phyloP scores from a whole-genome alignment of 2,797 vertebrate genomes.

The Pseudochirops corinnae region DNA sequence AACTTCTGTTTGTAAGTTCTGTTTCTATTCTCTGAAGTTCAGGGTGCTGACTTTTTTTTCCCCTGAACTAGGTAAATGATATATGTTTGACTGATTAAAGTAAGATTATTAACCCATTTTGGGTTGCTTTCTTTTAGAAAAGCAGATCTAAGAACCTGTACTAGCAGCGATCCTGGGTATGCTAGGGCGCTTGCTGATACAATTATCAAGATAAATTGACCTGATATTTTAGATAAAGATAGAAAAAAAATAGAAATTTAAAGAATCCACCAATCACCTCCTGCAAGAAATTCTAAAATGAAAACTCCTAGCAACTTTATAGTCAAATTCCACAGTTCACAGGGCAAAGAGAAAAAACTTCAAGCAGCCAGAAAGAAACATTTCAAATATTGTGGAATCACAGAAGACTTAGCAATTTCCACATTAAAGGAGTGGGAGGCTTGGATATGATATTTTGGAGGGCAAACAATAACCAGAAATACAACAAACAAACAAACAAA shows the following conservation, averaged over 20 bases:
- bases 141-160: no score
- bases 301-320: neutral
- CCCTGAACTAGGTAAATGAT: no score
- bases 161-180: no score
- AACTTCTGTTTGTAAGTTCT: no score
- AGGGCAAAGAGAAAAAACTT: neutral
- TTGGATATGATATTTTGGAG: neutral
- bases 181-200: no score
- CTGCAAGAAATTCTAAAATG: neutral
- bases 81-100: no score
- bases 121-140: no score
- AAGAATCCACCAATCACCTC: neutral
- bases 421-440: neutral
- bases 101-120: no score
- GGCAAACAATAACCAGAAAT: neutral
- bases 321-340: neutral
- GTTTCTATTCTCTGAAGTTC: no score
- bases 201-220: neutral
- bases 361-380: neutral
- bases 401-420: neutral
- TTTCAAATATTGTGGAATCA: neutral
- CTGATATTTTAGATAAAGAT: neutral
- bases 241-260: neutral
- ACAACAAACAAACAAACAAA: neutral
- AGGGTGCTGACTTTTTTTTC: no score